Evolutionary conservation across 64 coral and sea anemone genomes (phyloP), one percentile per base, ranked within the genome.

Genomic region (Porites lutea): DNA sequence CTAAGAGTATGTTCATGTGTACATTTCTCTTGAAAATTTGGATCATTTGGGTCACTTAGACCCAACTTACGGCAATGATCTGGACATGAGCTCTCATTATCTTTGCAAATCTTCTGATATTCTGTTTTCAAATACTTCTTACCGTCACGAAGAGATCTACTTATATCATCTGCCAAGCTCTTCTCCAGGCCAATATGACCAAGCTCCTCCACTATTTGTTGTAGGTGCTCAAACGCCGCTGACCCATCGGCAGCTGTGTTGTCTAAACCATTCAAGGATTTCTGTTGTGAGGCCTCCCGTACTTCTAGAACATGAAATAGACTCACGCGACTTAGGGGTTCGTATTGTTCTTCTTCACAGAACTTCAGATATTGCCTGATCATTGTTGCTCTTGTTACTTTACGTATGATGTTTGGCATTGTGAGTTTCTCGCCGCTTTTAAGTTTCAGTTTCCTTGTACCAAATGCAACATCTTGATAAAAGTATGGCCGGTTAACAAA

Each of bases 111-210:
- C 16, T 78, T 79, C 21, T 90, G 78, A 48, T 72, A 90, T 77
- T 92, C 71, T 2, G 90, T 86, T 75, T 92, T 92, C 59, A 92
- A 86, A 19, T 92, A 92, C 55, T 55, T 92, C 68, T 85, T 92
- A 62, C 90, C 90, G 5, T 92, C 90, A 15, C 65, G 13, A 74
- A 92, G 79, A 3, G 79, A 73, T 85, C 48, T 92, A 22, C 61
- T 61, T 46, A 74, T 77, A 21, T 63, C 48, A 46, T 84, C 81
- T 60, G 90, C 62, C 52, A 58, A 14, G 23, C 52, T 61, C 79
- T 86, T 92, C 11, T 86, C 71, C 52, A 92, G 72, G 19, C 82
- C 90, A 67, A 86, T 74, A 54, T 75, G 71, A 48, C 86, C 57
- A 86, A 92, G 48, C 47, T 86, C 82, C 7, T 86, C 82, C 43